Base-by-base conservation (phyloP, 2,113 vertebrate species). In the Tonatia bakeri region DNA sequence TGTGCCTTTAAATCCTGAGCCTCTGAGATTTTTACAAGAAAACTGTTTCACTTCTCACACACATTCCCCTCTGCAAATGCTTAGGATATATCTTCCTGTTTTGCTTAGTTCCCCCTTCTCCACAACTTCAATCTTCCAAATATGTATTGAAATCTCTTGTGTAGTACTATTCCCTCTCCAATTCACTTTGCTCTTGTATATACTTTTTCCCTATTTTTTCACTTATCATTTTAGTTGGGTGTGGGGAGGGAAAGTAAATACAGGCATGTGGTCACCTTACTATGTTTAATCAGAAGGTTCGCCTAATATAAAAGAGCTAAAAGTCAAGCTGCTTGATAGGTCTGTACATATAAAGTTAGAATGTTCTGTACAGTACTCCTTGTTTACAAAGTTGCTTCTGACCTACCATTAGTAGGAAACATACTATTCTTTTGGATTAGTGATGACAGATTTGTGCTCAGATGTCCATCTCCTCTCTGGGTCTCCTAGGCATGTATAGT, bases 21-120 rank as follows among this genome's bases (percentile, higher is more conserved):
- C 70, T 83, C 75, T 28, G 43, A 54, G 38, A 36, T 75, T 91
- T 93, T 82, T 59, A 89, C n/a, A 84, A 26, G 15, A 17, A 95
- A 96, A 88, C 19, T 19, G 43, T 6, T 65, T 90, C 59, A 64
- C 33, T 88, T 96, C 64, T 92, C 47, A 91, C 47, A 92, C 28
- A 89, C 36, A 85, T 11, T 87, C 31, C 54, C 31, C 11, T 61
- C 40, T 73, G 45, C 13, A 45, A 79, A 59, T 5, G 2, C 16
- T 76, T 36, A 90, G 84, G 70, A 28, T 50, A 61, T 10, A 38
- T 85, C 43, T 79, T 64, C 43, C 36, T 52, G 15, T 28, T 79
- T 56, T 45, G 69, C 33, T 54, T 33, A 67, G 61, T n/a, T 65
- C 28, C 14, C 13, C 43, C 31, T 89, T 82, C 19, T 52, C 59